Evolutionary conservation across 1,140 invertebrate species (phyloP), one percentile per base, ranked within the genome.

Genomic region (Colletes latitarsis): DNA sequence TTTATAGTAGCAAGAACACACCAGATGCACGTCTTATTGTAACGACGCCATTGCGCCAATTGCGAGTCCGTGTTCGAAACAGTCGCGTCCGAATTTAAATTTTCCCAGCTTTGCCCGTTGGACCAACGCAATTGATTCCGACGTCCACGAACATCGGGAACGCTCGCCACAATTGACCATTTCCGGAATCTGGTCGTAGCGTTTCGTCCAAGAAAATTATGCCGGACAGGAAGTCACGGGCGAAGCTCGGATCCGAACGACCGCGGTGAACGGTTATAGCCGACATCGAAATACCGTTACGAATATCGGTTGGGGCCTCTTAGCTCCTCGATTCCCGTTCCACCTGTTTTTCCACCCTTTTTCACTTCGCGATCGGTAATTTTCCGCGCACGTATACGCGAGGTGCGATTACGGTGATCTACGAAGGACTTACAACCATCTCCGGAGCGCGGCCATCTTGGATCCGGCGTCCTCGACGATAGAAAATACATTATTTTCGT

Each of bases 201-300:
- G 77, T 82, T 82, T 75, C 71, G 63, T 64, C 71, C 21, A 67
- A 72, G 62, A 75, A 77, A 86, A 82, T 86, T 86, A 86, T 86
- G 69, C 82, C 68, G 43, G 73, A 30, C 72, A 66, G 62, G 69
- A 85, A 82, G 69, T 83, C 83, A 74, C 62, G 62, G 52, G 43
- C 73, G 62, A 66, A 68, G 71, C 55, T 52, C 53, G 76, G 46
- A 69, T 76, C 75, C 74, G 63, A 82, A 77, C 75, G 82, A 84
- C 72, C 77, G 60, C 69, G 66, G 74, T 41, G 66, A 88, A 88
- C 46, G 73, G 76, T 88, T 88, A 88, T 85, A 46, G 53, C 73
- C 73, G 64, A 77, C 80, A 81, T 82, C 55, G 82, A 41, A 85
- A 83, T 83, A 84, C 86, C 73, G 74, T 77, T 79, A 67, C 39